Evolutionary conservation across 2,888 invertebrate species (phyloP).

Genomic region (Odontocerum albicorne): DNA sequence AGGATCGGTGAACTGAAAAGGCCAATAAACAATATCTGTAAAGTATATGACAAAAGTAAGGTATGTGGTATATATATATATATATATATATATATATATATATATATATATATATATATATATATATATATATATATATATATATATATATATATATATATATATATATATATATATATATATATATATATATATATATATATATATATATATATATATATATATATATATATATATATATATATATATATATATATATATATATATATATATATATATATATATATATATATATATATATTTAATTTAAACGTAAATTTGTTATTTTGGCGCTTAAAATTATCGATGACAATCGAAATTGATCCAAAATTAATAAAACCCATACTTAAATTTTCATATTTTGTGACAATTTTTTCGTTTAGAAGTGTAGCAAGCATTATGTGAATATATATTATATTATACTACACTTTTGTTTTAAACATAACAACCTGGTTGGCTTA

Average conservation of each 20-base stretch:
- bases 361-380: no score
- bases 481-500: no score
- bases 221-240: background rate
- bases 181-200: background rate
- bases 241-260: background rate
- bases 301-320: no score
- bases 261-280: background rate
- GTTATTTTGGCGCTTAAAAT: no score
- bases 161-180: background rate
- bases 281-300: background rate
- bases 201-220: background rate
- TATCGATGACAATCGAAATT: no score
- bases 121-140: background rate
- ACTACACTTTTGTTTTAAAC: no score
- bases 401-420: no score
- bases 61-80: background rate
- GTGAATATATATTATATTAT: no score
- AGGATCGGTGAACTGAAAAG: no score
- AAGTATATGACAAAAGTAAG: background rate
- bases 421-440: no score
- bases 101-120: background rate
- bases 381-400: no score
- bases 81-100: background rate
- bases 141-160: background rate
- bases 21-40: no score